phyloP scores from a whole-genome alignment of 1,140 invertebrate species.

The Brachionus angularis region DNA sequence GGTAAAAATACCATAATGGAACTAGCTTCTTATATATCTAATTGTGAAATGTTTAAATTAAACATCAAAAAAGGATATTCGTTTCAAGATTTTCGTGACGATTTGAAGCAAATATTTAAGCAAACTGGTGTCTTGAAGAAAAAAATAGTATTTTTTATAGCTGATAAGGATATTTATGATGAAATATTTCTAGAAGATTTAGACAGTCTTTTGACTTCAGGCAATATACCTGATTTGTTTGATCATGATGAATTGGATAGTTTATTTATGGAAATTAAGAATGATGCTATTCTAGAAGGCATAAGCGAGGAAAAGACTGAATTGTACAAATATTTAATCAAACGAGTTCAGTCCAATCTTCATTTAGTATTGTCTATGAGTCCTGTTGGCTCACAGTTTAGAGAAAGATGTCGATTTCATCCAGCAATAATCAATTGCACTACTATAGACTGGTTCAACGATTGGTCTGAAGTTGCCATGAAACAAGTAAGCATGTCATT shows the following conservation, averaged over 20 bases:
- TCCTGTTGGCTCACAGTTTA: constrained; percentile 70
- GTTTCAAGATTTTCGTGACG: constrained; percentile 70
- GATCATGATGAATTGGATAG: constrained; percentile 57
- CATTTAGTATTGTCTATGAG: constrained; percentile 79
- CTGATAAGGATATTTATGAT: constrained; percentile 35
- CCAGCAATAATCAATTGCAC: constrained; percentile 77
- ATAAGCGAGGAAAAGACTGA: constrained; percentile 52
- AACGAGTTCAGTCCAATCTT: constrained; percentile 68
- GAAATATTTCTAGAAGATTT: constrained; percentile 58
- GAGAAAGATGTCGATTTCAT: constrained; percentile 74
- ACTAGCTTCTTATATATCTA: constrained; percentile 52
- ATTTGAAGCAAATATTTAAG: constrained; percentile 65
- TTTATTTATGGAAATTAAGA: constrained; percentile 56
- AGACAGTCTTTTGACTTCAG: constrained; percentile 57
- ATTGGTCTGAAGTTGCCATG: constrained; percentile 74
- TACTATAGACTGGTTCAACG: constrained; percentile 80
- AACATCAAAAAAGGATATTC: constrained; percentile 71
- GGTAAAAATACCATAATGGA: constrained; percentile 55
- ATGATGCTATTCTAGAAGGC: constrained; percentile 50
- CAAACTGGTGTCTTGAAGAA: constrained; percentile 4
- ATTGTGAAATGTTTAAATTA: constrained; percentile 53
- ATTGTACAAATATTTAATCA: constrained; percentile 54
- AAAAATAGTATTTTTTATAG: constrained; percentile 29
- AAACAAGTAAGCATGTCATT: constrained; percentile 32
- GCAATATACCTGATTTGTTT: constrained; percentile 57